These are phyloP conservation scores for Nomada ruficornis DNA, from an alignment of 2,888 invertebrate species.

Conservation along the genomic window DNA sequence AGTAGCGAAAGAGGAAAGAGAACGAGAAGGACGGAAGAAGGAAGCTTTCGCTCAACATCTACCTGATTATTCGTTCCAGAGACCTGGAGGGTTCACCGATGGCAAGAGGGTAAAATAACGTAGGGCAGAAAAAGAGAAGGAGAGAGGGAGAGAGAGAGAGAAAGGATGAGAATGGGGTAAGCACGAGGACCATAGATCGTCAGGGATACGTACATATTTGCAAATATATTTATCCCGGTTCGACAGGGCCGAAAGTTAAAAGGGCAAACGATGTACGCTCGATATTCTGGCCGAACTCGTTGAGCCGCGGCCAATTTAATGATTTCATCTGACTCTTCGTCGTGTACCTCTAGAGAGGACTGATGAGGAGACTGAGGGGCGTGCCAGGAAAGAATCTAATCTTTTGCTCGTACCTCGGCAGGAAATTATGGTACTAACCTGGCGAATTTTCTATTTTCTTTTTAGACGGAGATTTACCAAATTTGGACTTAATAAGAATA, in stretches of 20 bases:
- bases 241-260: conserved; percentile 78
- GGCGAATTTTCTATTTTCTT: neutral
- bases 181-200: conserved; percentile 63
- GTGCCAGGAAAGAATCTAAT: conserved; percentile 48
- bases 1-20: conserved; percentile 3
- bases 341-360: conserved; percentile 25
- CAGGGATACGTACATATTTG: conserved; percentile 79
- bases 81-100: conserved; percentile 65
- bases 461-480: neutral
- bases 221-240: conserved; percentile 81
- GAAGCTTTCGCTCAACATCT: conserved; percentile 68
- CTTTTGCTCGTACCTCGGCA: conserved; percentile 2
- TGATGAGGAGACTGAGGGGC: neutral
- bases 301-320: conserved; percentile 81
- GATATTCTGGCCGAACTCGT: conserved; percentile 73
- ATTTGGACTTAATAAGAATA: no score
- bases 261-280: conserved; percentile 77
- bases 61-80: conserved; percentile 79
- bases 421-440: conserved; percentile 24
- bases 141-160: conserved; percentile 45
- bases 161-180: conserved; percentile 38
- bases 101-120: conserved; percentile 53
- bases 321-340: conserved; percentile 71
- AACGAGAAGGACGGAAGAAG: conserved; percentile 34
- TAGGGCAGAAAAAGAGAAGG: conserved; percentile 48